Base-by-base conservation (phyloP, 2,797 vertebrate genomes). In the Sciurus carolinensis region DNA sequence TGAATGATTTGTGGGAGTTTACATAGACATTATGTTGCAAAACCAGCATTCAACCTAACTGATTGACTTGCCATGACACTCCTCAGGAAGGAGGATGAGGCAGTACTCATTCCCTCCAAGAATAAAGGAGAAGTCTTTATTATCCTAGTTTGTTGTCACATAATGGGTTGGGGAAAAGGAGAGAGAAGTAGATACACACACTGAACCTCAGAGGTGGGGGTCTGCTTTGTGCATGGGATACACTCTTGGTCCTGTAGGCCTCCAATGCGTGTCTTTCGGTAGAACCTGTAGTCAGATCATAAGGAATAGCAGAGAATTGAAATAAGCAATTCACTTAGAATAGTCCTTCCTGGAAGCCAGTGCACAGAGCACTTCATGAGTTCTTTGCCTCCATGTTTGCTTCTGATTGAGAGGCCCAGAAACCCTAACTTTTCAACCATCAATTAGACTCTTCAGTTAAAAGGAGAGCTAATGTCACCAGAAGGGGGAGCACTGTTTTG, bases 241-340 rank as follows among this genome's bases (percentile, higher is more conserved):
- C 99, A 99, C 71, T 99, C 99, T 97, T 98, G 97, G 96, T 99
- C 99, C 97, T 98, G 98, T 44, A 98, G 97, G 88, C 99, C 99
- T 39, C 99, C 99, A 96, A 99, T 98, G 76, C 98, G 97, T 0
- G 97, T 98, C 97, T 99, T 99, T 95, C 98, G 98, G 97, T 99
- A 99, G 96, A 99, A 99, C 82, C 99, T 99, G 96, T 47, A 85
- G 52, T 95, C 44, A 93, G 54, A 67, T 96, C 75, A 98, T 87
- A 96, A 81, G 59, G 6, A 39, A 90, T 69, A 66, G 20, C 42
- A 97, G 75, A 22, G 18, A 87, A 67, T 76, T 90, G n/a, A 95
- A 87, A 93, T 8, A 87, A 90, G 28, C 66, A 92, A 42, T 77
- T 33, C 24, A 80, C 13, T 28, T 95, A 44, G 50, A 83, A 18